phyloP scores from a whole-genome alignment of 64 coral and sea anemone genomes.

The Montipora capricornis region DNA sequence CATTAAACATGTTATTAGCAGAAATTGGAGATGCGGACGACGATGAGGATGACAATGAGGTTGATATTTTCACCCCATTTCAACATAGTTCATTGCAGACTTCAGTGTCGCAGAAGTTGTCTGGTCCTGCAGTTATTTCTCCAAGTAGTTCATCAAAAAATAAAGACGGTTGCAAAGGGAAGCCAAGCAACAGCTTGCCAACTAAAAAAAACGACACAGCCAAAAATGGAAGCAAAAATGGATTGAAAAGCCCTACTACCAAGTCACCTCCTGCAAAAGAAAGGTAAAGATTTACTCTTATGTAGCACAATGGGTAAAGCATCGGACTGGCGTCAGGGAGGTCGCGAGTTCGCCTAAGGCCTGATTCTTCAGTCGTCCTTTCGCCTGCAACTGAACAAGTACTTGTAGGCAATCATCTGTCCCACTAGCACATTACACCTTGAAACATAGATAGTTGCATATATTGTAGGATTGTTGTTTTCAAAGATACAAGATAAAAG shows the following conservation, averaged over 20 bases:
- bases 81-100: constrained; percentile 54
- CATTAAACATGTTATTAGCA: constrained; percentile 82
- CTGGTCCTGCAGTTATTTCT: background rate
- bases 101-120: background rate
- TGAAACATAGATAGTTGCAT: no score
- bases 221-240: constrained; percentile 31
- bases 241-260: constrained; percentile 22
- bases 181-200: background rate
- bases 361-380: no score
- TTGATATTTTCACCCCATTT: constrained; percentile 83
- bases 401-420: no score
- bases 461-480: no score
- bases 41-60: constrained; percentile 81
- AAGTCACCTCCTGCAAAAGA: constrained; percentile 4
- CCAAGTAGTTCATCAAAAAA: background rate
- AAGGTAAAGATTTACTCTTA: constrained; percentile 3
- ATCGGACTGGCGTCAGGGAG: no score
- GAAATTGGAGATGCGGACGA: constrained; percentile 89
- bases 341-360: no score
- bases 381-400: no score
- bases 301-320: background rate
- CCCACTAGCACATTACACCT: no score
- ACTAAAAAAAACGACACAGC: constrained; percentile 5
- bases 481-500: no score
- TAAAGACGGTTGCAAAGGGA: constrained; percentile 11